Percentiles rank a stretch among this genome's conserved stretches.
Evolutionary conservation across 2,113 vertebrate genomes (phyloP).

Genomic region (Electrona antarctica): DNA sequence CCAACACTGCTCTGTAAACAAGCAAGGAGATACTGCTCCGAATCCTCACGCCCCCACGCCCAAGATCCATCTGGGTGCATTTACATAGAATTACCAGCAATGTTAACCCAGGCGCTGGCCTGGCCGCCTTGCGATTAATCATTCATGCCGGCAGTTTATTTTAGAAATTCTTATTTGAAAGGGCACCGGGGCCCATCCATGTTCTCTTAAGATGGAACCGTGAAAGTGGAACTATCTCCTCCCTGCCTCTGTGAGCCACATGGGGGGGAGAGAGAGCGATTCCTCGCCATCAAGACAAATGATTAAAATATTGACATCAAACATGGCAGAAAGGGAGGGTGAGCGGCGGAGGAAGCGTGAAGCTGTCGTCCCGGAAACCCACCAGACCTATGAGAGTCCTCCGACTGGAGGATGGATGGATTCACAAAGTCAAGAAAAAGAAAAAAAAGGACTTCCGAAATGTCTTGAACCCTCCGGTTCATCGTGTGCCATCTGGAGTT

Average conservation of each 20-base stretch:
- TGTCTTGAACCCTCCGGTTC: constrained; percentile 35
- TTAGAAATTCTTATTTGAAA: constrained; percentile 66
- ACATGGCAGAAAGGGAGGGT: constrained; percentile 40
- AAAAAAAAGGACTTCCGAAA: constrained; percentile 37
- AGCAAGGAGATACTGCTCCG: constrained; percentile 73
- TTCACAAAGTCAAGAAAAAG: constrained; percentile 30
- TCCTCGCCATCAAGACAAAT: constrained; percentile 62
- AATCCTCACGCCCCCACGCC: constrained; percentile 52
- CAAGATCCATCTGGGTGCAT: constrained; percentile 74
- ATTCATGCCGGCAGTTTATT: constrained; percentile 75
- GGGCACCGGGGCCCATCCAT: constrained; percentile 46
- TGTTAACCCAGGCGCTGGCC: constrained; percentile 68
- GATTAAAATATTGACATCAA: constrained; percentile 78
- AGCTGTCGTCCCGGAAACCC: constrained; percentile 29
- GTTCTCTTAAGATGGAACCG: constrained; percentile 57
- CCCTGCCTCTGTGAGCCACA: constrained; percentile 46
- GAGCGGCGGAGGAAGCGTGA: constrained; percentile 51
- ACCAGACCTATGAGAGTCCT: constrained; percentile 17
- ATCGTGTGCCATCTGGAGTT: constrained; percentile 39
- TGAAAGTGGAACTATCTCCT: constrained; percentile 69
- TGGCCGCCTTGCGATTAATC: constrained; percentile 66
- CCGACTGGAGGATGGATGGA: constrained; percentile 10
- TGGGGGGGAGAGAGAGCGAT: constrained; percentile 56
- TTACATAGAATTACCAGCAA: constrained; percentile 81
- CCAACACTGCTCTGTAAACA: constrained; percentile 85